Percentiles rank a stretch among this genome's conserved stretches.
Evolutionary conservation across 37 sponge, comb jelly and placozoan genomes (phyloP).

Genomic region (Hormiphora californensis): DNA sequence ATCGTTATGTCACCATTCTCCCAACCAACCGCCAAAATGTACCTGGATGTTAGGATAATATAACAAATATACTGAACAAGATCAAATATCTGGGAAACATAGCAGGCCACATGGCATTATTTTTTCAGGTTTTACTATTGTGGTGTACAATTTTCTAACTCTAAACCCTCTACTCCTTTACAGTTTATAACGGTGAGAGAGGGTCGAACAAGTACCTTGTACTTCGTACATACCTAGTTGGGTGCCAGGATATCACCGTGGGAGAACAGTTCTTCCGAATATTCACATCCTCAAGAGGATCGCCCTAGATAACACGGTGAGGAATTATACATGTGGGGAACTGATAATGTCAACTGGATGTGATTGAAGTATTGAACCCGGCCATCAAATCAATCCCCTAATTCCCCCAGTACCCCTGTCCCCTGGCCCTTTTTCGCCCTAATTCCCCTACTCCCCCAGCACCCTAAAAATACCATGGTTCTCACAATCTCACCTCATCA

Average conservation of each 20-base stretch:
- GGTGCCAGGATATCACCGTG: constrained; percentile 43
- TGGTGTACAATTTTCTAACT: too few relatives aligned
- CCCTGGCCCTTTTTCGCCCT: not conserved
- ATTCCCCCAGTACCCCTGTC: not conserved
- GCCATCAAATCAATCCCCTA: not conserved
- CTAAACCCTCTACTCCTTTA: too few relatives aligned
- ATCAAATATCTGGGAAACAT: too few relatives aligned
- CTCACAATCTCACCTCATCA: constrained; percentile 83
- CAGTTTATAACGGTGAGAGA: too few relatives aligned
- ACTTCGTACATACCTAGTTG: too few relatives aligned
- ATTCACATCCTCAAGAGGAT: constrained; percentile 24
- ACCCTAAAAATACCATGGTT: not conserved
- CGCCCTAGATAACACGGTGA: not conserved
- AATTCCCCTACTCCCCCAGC: not conserved
- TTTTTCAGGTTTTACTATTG: too few relatives aligned
- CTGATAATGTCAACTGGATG: not conserved
- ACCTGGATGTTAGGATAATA: too few relatives aligned
- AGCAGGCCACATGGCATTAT: too few relatives aligned
- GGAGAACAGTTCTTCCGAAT: constrained; percentile 48
- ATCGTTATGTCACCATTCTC: constrained; percentile 81
- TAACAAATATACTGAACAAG: too few relatives aligned
- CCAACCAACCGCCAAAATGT: constrained; percentile 74
- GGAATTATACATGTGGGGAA: not conserved
- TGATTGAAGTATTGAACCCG: not conserved
- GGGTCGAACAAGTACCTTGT: too few relatives aligned